Base-by-base conservation (phyloP, 2,797 vertebrate species). In the Echiichthys vipera region DNA sequence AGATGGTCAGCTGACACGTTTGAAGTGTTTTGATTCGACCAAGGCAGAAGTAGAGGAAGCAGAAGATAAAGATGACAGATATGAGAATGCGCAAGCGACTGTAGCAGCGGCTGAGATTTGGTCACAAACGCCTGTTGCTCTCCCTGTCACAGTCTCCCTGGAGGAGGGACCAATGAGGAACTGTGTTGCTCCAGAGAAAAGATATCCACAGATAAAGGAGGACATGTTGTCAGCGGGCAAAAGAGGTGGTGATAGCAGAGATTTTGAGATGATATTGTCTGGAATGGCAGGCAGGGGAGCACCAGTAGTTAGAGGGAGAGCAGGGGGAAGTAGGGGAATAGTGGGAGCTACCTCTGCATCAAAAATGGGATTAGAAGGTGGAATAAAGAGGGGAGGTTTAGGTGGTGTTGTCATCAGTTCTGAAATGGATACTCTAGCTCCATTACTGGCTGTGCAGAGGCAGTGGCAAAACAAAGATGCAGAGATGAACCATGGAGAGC, bases 41-140 rank as follows among this genome's bases (percentile, higher is more conserved):
- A 68, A 64, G 17, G 88, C 91, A 91, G 68, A 78, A 83, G 80
- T 91, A 90, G 51, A 80, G 18, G 78, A 85, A 8, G 20, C 40
- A 1, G 61, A 75, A 2, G 64, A 73, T 39, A 77, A 77, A n/a
- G 59, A 39, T 53, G 42, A 73, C 9, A 6, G 7, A 5, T 9
- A 8, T 7, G 49, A 77, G 15, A 73, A 62, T 46, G 36, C 70
- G 45, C 67, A 78, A 37, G 57, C 0, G 7, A 42, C 75, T 36
- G 32, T 25, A 25, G 29, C 27, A 7, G 47, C 53, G 17, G 43
- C 49, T 54, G 40, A 79, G 24, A 14, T 34, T 10, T 61, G 10
- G 40, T 53, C 82, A 30, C 77, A n/a, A 32, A 39, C 2, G 3
- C 43, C 46, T 7, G 32, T 53, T 50, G 12, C 53, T 36, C 47